A percentile compares a stretch with the other conserved stretches of the same genome.
Conservation (phyloP, 1,140 invertebrate species). For the Spodoptera litura region DNA sequence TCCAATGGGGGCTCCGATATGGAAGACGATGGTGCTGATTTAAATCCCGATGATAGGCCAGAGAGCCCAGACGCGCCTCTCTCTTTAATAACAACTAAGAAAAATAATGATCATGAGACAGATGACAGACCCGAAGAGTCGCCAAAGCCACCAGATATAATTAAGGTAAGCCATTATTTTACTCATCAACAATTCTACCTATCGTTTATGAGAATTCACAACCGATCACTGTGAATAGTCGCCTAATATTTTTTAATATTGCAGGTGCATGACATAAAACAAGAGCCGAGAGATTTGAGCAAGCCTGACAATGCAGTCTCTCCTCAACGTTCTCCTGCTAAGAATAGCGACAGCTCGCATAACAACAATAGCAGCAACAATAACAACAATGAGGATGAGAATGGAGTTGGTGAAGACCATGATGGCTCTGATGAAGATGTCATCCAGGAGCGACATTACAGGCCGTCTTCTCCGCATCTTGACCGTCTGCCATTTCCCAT, state of each 20-base stretch:
- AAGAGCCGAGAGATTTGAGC: constrained; percentile 86
- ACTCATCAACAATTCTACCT: too few relatives aligned
- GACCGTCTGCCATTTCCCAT: constrained; percentile 89
- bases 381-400: constrained; percentile 86
- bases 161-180: constrained; percentile 72
- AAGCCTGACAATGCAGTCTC: constrained; percentile 80
- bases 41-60: constrained; percentile 86
- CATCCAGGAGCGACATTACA: constrained; percentile 76
- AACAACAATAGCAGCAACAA: constrained; percentile 82
- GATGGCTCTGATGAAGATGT: constrained; percentile 83
- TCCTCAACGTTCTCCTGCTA: constrained; percentile 81
- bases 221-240: too few relatives aligned
- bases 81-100: constrained; percentile 88
- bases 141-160: constrained; percentile 83
- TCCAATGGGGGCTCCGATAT: constrained; percentile 88
- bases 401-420: constrained; percentile 74
- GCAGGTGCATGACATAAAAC: constrained; percentile 85
- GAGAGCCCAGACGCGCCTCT: constrained; percentile 89
- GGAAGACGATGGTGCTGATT: constrained; percentile 87
- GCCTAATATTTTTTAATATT: constrained; percentile 48
- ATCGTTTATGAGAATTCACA: too few relatives aligned
- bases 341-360: constrained; percentile 84
- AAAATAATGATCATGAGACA: constrained; percentile 74
- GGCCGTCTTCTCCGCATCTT: constrained; percentile 78
- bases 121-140: constrained; percentile 81